Base-by-base conservation (phyloP, 2,113 vertebrate genomes). In the Etheostoma cragini region DNA sequence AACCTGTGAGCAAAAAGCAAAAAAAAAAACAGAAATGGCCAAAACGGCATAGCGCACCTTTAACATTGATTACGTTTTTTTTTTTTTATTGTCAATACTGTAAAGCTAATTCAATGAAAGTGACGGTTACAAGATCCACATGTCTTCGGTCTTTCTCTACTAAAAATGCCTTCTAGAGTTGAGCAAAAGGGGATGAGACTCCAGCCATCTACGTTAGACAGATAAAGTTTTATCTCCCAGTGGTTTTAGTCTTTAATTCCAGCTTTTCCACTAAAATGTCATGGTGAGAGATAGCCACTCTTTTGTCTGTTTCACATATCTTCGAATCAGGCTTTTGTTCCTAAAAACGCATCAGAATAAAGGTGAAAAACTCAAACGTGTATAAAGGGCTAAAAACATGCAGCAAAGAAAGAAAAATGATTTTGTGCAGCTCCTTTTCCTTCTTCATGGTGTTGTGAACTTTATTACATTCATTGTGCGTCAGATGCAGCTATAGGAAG, bases 401-500 rank as follows among this genome's bases (percentile, higher is more conserved):
- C 13, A 53, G 16, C 38, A 24, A 62, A 57, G 13, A 47, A n/a
- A 4, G 35, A 1, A 30, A 47, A 54, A 63, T n/a, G 42, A 1
- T n/a, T 49, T 47, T 47, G n/a, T 16, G 26, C 45, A 52, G 0
- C 26, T 52, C 58, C 19, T 30, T 30, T 58, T 53, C 35, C 26
- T 30, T 54, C 30, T 76, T 74, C 74, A 79, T 60, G 68, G 10
- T 72, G 38, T 60, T 11, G 2, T 86, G 70, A 72, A 58, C 64
- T 80, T 84, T 65, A 80, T 81, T 53, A 52, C 47, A 38, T 17
- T 21, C 6, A 15, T 42, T 81, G 70, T 65, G 61, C 52, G 62
- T 60, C 30, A 33, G 42, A 64, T 14, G 5, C 13, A 73, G 17
- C 56, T 21, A 42, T 10, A 49, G 61, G 17, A 26, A 65, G 70